phyloP scores from a whole-genome alignment of 1,140 invertebrate species.

The Drosophila serrata region DNA sequence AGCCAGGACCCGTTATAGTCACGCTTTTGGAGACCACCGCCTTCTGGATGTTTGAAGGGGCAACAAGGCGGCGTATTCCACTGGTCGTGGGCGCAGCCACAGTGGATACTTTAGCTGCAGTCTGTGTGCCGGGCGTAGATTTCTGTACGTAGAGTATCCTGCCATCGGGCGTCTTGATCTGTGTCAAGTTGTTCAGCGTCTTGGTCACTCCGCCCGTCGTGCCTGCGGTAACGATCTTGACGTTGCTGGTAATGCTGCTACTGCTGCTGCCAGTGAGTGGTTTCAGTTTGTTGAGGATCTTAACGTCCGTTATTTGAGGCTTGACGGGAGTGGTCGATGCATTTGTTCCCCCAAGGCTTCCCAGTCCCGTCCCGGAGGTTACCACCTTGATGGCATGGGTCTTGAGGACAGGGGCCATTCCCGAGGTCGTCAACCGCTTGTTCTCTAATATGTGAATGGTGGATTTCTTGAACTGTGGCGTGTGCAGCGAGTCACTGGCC shows the following conservation, averaged over 20 bases:
- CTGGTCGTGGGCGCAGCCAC: constrained; percentile 10
- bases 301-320: constrained; percentile 48
- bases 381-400: constrained; percentile 53
- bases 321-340: constrained; percentile 6
- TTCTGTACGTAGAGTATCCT: constrained; percentile 63
- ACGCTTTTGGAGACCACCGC: constrained; percentile 55
- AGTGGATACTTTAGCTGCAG: constrained; percentile 18
- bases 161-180: constrained; percentile 65
- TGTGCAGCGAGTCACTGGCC: constrained; percentile 60
- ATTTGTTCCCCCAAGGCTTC: background rate
- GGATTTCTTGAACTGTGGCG: constrained; percentile 68
- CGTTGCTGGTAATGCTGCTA: constrained; percentile 15
- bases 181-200: constrained; percentile 54
- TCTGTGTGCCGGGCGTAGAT: constrained; percentile 2
- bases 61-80: constrained; percentile 23
- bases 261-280: constrained; percentile 24
- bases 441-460: constrained; percentile 59
- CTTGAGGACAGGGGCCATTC: constrained; percentile 47
- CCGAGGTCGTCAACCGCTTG: constrained; percentile 32
- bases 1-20: constrained; percentile 33
- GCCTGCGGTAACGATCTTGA: constrained; percentile 48
- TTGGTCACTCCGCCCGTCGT: constrained; percentile 3
- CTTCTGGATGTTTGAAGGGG: constrained; percentile 52
- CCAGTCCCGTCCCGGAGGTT: constrained; percentile 20
- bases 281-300: constrained; percentile 64